Base-by-base conservation (phyloP, 2,888 invertebrate genomes). In the Folsomia candida region DNA sequence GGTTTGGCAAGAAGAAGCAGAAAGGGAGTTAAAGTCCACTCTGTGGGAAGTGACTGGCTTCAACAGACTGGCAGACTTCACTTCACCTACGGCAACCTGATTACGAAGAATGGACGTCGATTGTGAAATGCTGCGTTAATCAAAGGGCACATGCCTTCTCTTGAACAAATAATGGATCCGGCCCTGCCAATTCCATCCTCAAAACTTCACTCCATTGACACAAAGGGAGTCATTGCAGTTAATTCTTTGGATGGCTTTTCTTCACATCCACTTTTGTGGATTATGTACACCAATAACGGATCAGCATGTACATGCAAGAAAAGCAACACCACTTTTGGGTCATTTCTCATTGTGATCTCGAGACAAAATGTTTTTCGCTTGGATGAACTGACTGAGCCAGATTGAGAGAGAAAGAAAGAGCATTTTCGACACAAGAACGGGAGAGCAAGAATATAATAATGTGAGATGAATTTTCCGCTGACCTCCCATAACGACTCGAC, bases 111-210 rank as follows among this genome's bases (percentile, higher is more conserved):
- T 65, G 69, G 51, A 65, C 59, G 65, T 66, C 51, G 71, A n/a
- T n/a, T n/a, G n/a, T n/a, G 62, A 66, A 74, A 67, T 71, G 69
- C 65, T 58, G 70, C 70, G 72, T 73, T 75, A 72, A 75, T 75
- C 72, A 73, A 77, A 69, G 76, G 73, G 77, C 78, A 78, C 78
- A 78, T 75, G 76, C 78, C 78, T 72, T 64, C 76, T 66, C 71
- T 78, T 76, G 73, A 75, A 77, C 78, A 78, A 78, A 78, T 77
- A 74, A 68, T 69, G 58, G 62, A 64, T n/a, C n/a, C 9, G 73
- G 64, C 24, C 47, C 65, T 61, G 64, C 26, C 70, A 22, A 28
- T 69, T 58, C 63, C 72, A 51, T 64, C 68, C 71, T 67, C 24
- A 20, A 62, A 62, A 6, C 29, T 25, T 25, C 59, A 59, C 59